phyloP scores from a whole-genome alignment of 2,888 invertebrate genomes.

The Ochlodes sylvanus region DNA sequence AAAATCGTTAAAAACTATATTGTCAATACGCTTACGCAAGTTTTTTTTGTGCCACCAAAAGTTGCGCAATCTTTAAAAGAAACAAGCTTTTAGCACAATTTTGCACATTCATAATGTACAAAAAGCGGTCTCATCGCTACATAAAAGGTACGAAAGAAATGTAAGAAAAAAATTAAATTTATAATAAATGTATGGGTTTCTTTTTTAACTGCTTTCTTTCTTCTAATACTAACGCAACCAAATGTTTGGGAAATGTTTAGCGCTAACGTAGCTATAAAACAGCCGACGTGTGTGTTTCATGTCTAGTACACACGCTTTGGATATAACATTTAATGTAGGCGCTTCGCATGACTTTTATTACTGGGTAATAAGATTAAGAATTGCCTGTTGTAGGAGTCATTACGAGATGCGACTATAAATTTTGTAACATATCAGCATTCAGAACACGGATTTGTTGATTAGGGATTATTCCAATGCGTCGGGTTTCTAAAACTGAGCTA shows the following conservation, averaged over 20 bases:
- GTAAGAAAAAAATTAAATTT: no score
- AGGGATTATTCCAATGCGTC: constrained; percentile 30
- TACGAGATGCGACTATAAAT: neutral
- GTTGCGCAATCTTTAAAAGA: no score
- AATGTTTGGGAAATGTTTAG: constrained; percentile 25
- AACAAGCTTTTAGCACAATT: no score
- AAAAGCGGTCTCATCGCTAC: no score
- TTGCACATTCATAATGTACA: no score
- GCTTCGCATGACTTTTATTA: neutral
- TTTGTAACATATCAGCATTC: constrained; percentile 24
- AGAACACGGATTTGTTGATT: constrained; percentile 22
- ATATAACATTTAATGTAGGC: neutral
- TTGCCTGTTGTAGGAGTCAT: neutral
- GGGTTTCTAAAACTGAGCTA: constrained; percentile 6
- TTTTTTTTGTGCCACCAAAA: no score
- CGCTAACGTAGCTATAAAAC: constrained; percentile 19
- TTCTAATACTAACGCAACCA: constrained; percentile 3
- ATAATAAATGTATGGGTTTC: no score
- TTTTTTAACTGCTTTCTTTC: constrained; percentile 16
- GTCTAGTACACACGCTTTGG: constrained; percentile 13
- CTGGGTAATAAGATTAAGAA: neutral
- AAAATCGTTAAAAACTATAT: no score
- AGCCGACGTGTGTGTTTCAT: constrained; percentile 17
- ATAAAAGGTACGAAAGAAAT: no score
- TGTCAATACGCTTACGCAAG: no score